Conservation (phyloP, 2,797 vertebrate genomes). For the Mus minutoides region DNA sequence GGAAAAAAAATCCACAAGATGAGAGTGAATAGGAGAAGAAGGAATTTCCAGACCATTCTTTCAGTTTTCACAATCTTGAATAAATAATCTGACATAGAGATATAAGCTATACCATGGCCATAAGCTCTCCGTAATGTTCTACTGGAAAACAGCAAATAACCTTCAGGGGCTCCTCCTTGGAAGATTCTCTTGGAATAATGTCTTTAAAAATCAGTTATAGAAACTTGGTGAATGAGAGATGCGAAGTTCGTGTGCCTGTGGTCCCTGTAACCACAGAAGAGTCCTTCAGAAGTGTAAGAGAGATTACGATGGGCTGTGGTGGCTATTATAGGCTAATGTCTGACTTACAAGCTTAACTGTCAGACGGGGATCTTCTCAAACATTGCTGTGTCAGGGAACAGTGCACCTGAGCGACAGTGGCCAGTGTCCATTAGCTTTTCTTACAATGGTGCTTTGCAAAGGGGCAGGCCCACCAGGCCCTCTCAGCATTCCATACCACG, state of each 20-base stretch:
- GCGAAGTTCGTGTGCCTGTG: neutral
- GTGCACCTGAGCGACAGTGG: neutral
- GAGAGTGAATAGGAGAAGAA: constrained; percentile 18
- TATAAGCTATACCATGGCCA: neutral
- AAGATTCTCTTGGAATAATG: constrained; percentile 3
- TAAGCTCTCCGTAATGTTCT: constrained; percentile 7
- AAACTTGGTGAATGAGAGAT: constrained; percentile 1
- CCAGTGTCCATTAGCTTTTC: neutral
- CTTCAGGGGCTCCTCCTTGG: neutral
- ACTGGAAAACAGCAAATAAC: neutral
- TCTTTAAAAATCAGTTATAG: constrained; percentile 16
- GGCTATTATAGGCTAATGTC: neutral
- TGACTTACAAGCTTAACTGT: neutral
- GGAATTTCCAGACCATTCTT: constrained; percentile 14
- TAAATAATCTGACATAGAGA: constrained; percentile 49
- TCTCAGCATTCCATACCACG: neutral
- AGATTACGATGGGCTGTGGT: neutral
- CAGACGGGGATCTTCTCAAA: neutral
- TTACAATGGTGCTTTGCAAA: neutral
- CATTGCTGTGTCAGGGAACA: neutral
- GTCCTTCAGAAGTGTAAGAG: constrained; percentile 21
- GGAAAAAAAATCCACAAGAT: neutral
- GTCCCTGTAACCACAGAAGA: neutral
- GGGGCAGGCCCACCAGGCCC: neutral
- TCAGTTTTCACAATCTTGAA: neutral